Percentiles rank a stretch among this genome's conserved stretches.
These are phyloP conservation scores for Nasonia vitripennis DNA, from an alignment of 1,140 invertebrate species.

Conservation along the genomic window DNA sequence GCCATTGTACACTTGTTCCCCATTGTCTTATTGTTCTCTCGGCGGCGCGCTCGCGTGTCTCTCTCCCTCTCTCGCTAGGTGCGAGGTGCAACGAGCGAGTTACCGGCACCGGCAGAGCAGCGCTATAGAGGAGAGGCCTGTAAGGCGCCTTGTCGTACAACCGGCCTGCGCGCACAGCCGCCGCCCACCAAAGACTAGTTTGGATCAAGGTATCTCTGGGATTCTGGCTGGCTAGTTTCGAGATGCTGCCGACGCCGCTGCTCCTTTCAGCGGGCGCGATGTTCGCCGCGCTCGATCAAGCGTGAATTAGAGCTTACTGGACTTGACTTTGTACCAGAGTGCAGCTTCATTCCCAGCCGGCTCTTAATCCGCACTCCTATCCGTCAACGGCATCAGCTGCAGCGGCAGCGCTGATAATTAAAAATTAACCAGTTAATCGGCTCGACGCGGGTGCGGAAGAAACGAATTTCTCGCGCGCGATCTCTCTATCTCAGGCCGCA, in stretches of 20 bases:
- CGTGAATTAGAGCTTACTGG: constrained; percentile 15
- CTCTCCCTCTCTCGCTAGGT: constrained; percentile 15
- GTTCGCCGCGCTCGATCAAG: constrained; percentile 1
- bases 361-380: not conserved
- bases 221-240: constrained; percentile 7
- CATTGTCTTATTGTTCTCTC: constrained; percentile 62
- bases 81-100: constrained; percentile 40
- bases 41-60: constrained; percentile 14
- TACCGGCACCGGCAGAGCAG: constrained; percentile 13
- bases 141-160: constrained; percentile 32
- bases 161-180: no score
- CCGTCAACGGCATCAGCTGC: not conserved
- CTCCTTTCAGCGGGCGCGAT: not conserved
- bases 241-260: not conserved
- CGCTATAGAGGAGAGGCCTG: not conserved
- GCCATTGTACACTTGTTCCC: constrained; percentile 63
- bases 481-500: not conserved
- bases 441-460: constrained; percentile 48
- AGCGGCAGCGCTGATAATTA: not conserved
- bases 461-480: not conserved
- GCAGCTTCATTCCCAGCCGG: not conserved
- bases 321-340: not conserved
- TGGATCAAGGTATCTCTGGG: constrained; percentile 5
- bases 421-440: constrained; percentile 58
- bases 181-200: constrained; percentile 15